phyloP scores from a whole-genome alignment of 2,113 vertebrate species.

The Gallinago media region DNA sequence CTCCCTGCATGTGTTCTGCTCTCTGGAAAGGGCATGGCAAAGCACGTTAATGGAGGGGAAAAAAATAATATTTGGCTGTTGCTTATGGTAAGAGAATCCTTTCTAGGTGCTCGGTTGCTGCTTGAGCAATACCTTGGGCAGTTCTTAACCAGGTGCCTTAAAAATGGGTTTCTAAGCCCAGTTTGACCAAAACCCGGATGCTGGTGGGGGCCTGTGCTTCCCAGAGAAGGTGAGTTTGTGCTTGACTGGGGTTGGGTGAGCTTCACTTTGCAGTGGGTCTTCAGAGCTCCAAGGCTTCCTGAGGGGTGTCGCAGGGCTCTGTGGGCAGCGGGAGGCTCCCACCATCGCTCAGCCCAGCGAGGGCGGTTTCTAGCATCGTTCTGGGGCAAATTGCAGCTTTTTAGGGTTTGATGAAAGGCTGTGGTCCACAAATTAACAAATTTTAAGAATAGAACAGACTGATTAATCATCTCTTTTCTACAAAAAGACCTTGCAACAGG shows the following conservation, averaged over 20 bases:
- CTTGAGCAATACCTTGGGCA: not conserved
- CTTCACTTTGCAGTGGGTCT: not conserved
- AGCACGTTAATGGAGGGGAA: not conserved
- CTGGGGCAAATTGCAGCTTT: accelerated
- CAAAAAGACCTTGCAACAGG: too few species aligned
- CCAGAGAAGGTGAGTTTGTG: not conserved
- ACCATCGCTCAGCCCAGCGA: not conserved
- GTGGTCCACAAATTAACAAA: too few species aligned
- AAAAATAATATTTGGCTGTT: not conserved
- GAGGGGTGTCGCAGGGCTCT: accelerated
- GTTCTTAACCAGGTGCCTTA: not conserved
- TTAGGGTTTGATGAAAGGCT: not conserved
- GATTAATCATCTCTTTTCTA: too few species aligned
- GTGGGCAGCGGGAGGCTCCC: not conserved
- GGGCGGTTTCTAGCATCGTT: not conserved
- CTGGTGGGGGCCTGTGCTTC: not conserved
- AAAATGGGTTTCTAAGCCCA: not conserved
- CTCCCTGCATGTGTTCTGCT: not conserved
- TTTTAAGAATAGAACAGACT: too few species aligned
- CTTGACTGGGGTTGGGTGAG: not conserved
- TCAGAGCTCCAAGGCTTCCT: not conserved
- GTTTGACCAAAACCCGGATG: not conserved
- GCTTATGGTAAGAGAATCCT: too few species aligned
- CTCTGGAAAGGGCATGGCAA: not conserved
- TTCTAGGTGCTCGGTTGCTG: not conserved